phyloP scores from a whole-genome alignment of 1,140 invertebrate genomes.

The Brachionus asplanchnoidis region DNA sequence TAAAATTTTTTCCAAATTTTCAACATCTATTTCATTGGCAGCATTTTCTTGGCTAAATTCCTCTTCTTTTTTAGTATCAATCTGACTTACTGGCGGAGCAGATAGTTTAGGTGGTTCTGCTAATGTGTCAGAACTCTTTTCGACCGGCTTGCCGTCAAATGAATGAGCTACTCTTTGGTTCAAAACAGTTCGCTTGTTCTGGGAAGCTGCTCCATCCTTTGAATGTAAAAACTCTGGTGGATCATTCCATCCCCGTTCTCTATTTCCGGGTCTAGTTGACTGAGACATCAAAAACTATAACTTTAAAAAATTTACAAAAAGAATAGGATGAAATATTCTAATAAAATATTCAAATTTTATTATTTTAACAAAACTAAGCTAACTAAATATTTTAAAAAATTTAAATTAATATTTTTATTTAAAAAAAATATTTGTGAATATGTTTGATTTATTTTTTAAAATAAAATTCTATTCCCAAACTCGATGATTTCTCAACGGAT shows the following conservation, averaged over 20 bases:
- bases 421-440: no score
- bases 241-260: conserved; percentile 31
- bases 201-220: not conserved
- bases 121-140: not conserved
- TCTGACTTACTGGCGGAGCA: not conserved
- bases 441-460: not conserved
- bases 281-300: not conserved
- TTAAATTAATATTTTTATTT: not conserved
- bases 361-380: not conserved
- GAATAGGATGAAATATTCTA: no score
- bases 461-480: conserved; percentile 30
- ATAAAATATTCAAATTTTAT: not conserved
- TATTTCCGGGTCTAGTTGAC: not conserved
- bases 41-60: not conserved
- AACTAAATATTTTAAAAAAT: not conserved
- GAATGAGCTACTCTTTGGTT: conserved; percentile 35
- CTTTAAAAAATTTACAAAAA: not conserved
- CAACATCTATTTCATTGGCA: not conserved
- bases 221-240: conserved; percentile 38
- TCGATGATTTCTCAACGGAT: conserved; percentile 23
- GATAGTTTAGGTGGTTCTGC: conserved; percentile 8
- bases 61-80: not conserved
- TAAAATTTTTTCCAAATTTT: not conserved
- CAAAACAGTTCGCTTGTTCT: conserved; percentile 19
- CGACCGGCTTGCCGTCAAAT: not conserved